These are phyloP conservation scores for Pomacea canaliculata DNA, from an alignment of 2,888 invertebrate genomes.

Conservation along the genomic window DNA sequence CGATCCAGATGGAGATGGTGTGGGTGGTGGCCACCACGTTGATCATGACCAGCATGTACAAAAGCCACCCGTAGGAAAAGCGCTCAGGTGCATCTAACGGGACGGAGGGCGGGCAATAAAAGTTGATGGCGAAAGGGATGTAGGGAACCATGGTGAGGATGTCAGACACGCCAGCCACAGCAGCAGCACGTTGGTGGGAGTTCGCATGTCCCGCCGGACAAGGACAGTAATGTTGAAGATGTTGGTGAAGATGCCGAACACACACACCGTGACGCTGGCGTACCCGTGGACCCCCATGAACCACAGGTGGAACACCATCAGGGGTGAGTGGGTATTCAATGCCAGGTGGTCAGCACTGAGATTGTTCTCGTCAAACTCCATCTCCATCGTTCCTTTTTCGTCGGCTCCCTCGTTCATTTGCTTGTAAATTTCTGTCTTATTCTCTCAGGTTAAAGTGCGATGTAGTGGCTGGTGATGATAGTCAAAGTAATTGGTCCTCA, in stretches of 20 bases:
- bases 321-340: not conserved
- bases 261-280: slow-evolving; percentile 86
- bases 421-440: too few species aligned
- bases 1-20: slow-evolving; percentile 93
- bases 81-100: slow-evolving; percentile 47
- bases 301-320: slow-evolving; percentile 42
- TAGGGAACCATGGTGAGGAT: slow-evolving; percentile 90
- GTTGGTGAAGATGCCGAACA: slow-evolving; percentile 91
- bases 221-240: slow-evolving; percentile 91
- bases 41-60: slow-evolving; percentile 79
- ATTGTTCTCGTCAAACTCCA: not conserved
- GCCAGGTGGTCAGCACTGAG: not conserved
- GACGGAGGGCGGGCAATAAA: slow-evolving; percentile 55
- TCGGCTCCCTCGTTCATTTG: not conserved
- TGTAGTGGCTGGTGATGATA: too few species aligned
- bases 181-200: slow-evolving; percentile 90
- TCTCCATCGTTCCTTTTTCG: not conserved
- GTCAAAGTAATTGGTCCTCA: too few species aligned
- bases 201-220: slow-evolving; percentile 84
- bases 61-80: slow-evolving; percentile 66
- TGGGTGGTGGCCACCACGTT: slow-evolving; percentile 90
- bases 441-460: too few species aligned
- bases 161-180: slow-evolving; percentile 88
- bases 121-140: slow-evolving; percentile 87
- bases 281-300: slow-evolving; percentile 80